Conservation (phyloP, 2,797 vertebrate genomes). For the Rhynchonycteris naso region DNA sequence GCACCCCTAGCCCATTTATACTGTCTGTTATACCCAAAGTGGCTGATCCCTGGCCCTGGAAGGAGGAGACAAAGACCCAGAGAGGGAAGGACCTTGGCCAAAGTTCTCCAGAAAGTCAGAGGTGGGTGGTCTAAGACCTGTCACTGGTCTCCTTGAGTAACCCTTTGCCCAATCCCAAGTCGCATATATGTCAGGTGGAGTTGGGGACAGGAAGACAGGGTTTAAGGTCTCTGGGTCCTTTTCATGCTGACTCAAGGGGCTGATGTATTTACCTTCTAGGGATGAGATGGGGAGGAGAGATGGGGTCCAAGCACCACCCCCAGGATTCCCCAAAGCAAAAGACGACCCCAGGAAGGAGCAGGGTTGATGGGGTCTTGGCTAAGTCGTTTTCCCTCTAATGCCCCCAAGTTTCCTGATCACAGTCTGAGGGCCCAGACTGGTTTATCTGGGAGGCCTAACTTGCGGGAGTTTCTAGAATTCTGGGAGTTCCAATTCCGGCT, state of each 20-base stretch:
- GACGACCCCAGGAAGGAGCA: background rate
- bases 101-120: background rate
- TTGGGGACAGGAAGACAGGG: background rate
- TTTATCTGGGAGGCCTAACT: background rate
- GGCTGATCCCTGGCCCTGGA: background rate
- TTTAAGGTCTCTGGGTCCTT: background rate
- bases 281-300: background rate
- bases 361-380: background rate
- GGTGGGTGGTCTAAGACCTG: background rate
- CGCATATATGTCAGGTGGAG: no score
- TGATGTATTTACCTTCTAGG: background rate
- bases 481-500: background rate
- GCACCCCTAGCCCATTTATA: background rate
- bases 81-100: background rate
- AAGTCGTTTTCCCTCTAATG: constrained; percentile 18
- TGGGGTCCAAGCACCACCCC: background rate
- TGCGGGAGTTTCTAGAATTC: background rate
- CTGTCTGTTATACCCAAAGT: background rate
- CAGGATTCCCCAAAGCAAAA: background rate
- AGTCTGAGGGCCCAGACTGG: background rate
- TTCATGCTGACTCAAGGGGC: background rate
- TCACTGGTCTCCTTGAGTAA: background rate
- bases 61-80: background rate
- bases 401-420: background rate
- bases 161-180: background rate